Base-by-base conservation (phyloP, 1,140 invertebrate genomes). In the Stenopsyche tienmushanensis region DNA sequence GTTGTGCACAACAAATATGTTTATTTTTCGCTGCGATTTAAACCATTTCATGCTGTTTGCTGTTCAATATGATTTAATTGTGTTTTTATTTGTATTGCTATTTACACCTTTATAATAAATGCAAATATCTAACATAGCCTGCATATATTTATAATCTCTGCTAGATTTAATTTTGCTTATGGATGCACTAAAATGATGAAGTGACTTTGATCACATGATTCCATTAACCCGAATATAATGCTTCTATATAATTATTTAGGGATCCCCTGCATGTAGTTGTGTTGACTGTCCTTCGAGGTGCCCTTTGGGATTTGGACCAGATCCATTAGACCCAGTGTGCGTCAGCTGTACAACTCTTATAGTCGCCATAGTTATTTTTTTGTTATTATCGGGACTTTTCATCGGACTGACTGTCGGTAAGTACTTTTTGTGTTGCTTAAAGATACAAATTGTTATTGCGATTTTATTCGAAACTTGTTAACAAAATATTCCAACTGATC, bases 271-370 rank as follows among this genome's bases (percentile, higher is more conserved):
- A 0, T 93, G 91, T 72, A 85, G 85, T 69, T 92, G 90, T 77
- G 83, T 88, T 15, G 91, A 93, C 72, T 93, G 91, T 75, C 72
- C 76, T 0, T 70, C 68, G 0, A 80, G 80, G 3, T 92, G 90
- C 72, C 77, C 83, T 0, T 59, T 80, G 5, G 77, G 77, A 0
- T 68, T 76, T 1, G 74, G 78, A 0, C 74, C 79, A 0, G 76
- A 79, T 0, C 72, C 71, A 1, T 45, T 71, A 17, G 65, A 71
- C 1, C 62, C 70, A n/a, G 67, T 62, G n/a, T 78, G 76, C 2
- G 65, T 79, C 0, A 74, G 75, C 53, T 74, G 75, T 13, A 57
- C 72, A 0, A 75, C 75, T 3, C 76, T 81, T 71, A 79, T 74
- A 50, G 72, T 74, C 18, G 80, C 70, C 0, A 15, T 79, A n/a